Percentiles rank a stretch among this genome's conserved stretches.
These are phyloP conservation scores for Neodiprion lecontei DNA, from an alignment of 1,140 invertebrate genomes.

Conservation along the genomic window DNA sequence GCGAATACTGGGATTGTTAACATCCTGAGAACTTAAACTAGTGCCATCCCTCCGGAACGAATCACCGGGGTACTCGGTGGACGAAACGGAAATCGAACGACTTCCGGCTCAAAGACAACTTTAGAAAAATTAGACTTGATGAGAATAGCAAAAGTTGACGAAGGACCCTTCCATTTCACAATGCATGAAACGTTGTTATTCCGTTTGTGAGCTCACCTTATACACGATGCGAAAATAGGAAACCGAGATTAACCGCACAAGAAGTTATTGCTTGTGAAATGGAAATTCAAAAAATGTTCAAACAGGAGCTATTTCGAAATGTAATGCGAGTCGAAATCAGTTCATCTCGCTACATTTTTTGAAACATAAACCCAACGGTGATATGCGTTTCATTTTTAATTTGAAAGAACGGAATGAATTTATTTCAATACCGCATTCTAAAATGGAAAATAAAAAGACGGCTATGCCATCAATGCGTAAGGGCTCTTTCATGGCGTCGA, in stretches of 20 bases:
- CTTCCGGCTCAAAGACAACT: neutral
- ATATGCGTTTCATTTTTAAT: neutral
- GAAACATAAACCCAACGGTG: neutral
- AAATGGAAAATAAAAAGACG: conserved; percentile 33
- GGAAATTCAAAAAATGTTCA: too few species aligned
- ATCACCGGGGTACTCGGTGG: conserved; percentile 21
- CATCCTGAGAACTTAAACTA: conserved; percentile 18
- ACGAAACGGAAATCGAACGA: conserved; percentile 18
- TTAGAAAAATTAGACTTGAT: conserved; percentile 9
- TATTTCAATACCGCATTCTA: conserved; percentile 31
- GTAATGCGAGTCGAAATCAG: conserved; percentile 18
- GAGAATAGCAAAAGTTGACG: conserved; percentile 21
- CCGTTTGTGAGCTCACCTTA: too few species aligned
- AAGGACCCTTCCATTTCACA: conserved; percentile 14
- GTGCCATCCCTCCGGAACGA: conserved; percentile 18
- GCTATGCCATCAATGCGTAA: conserved; percentile 9
- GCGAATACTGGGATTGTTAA: neutral
- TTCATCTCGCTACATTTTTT: conserved; percentile 44
- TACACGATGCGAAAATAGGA: neutral
- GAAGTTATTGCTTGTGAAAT: conserved; percentile 4
- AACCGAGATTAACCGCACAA: conserved; percentile 2
- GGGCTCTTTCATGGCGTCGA: conserved; percentile 21
- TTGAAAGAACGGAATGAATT: conserved; percentile 33
- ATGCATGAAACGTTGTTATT: too few species aligned
- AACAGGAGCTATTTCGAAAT: conserved; percentile 27